These are phyloP conservation scores for Brachirus orientalis DNA, from an alignment of 2,113 vertebrate species.

Conservation along the genomic window DNA sequence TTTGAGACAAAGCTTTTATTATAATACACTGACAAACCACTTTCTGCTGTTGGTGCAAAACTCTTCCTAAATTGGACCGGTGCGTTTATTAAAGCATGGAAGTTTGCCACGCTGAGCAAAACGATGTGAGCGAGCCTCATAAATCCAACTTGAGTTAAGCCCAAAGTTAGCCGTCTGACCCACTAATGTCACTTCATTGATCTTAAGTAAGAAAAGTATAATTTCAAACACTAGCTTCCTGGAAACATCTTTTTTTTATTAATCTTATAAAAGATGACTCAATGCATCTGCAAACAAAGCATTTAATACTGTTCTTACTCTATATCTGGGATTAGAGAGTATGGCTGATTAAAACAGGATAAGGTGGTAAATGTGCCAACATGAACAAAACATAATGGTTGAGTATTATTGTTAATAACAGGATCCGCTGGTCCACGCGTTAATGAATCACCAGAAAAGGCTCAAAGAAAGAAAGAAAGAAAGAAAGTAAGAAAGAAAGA, in stretches of 20 bases:
- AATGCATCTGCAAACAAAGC: slow-evolving; percentile 1
- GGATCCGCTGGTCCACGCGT: slow-evolving; percentile 3
- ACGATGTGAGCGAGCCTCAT: slow-evolving; percentile 1
- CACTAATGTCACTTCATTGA: slow-evolving; percentile 17
- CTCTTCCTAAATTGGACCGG: background rate
- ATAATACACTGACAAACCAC: no score
- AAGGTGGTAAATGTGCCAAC: background rate
- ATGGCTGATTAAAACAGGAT: slow-evolving; percentile 8
- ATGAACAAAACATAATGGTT: slow-evolving; percentile 3
- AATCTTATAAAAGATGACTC: slow-evolving; percentile 10
- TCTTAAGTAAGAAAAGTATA: slow-evolving; percentile 1
- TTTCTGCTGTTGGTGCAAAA: background rate
- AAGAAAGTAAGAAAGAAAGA: no score
- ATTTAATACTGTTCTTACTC: background rate
- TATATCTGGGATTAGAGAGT: background rate
- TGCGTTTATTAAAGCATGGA: background rate
- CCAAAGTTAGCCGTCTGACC: slow-evolving; percentile 1
- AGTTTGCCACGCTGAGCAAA: background rate
- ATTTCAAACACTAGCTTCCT: slow-evolving; percentile 32
- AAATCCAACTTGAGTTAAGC: background rate
- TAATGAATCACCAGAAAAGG: slow-evolving; percentile 28
- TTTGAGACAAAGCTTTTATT: background rate
- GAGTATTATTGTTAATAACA: slow-evolving; percentile 18
- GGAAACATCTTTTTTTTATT: slow-evolving; percentile 22
- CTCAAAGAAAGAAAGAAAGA: background rate